Evolutionary conservation across 2,797 vertebrate genomes (phyloP).

Genomic region (Bradypodion pumilum): DNA sequence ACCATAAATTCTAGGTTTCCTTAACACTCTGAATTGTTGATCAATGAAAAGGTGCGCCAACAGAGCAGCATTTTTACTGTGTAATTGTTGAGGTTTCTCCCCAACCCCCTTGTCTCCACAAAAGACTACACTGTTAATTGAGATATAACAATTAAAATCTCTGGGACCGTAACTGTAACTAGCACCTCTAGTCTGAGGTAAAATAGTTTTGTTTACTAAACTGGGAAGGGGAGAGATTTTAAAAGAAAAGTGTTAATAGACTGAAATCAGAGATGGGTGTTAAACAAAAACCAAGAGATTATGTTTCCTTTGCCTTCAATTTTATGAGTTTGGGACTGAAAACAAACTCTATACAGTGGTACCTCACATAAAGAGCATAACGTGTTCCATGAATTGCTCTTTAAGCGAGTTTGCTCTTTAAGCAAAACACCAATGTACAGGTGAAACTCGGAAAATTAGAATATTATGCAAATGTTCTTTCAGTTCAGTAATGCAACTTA

Average conservation of each 20-base stretch:
- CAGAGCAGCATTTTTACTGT: background rate
- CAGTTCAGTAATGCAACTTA: no score
- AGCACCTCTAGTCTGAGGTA: background rate
- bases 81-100: background rate
- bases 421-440: no score
- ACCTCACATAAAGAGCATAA: no score
- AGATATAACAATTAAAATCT: slow-evolving; percentile 17
- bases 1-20: slow-evolving; percentile 7
- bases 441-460: no score
- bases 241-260: slow-evolving; percentile 15
- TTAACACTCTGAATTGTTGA: background rate
- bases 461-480: no score
- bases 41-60: background rate
- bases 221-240: background rate
- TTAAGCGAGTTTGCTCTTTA: no score
- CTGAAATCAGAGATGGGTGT: background rate
- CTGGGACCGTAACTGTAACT: slow-evolving; percentile 11
- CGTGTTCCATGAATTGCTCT: no score
- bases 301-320: background rate
- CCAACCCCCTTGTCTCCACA: background rate
- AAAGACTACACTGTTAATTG: slow-evolving; percentile 8
- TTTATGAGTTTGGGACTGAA: background rate
- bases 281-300: background rate
- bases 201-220: background rate
- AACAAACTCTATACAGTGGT: no score